Evolutionary conservation across 1,140 invertebrate species (phyloP).

Genomic region (Pseudomyrmex sp.): DNA sequence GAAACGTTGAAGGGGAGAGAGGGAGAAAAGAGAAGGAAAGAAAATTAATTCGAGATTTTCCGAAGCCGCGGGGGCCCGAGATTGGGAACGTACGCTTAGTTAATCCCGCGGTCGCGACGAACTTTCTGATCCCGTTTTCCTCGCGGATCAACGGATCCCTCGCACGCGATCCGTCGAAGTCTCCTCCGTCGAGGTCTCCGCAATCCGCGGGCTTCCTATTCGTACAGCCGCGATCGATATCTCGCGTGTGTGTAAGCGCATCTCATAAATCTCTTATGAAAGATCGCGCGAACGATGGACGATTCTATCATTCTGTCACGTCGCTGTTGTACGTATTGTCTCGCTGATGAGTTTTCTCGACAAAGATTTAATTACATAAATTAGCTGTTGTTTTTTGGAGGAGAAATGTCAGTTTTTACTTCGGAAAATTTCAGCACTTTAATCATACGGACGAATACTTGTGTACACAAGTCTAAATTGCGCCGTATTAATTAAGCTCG

Average conservation of each 20-base stretch:
- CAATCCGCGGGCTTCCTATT: slow-evolving; percentile 45
- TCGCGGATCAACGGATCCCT: slow-evolving; percentile 66
- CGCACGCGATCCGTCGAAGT: slow-evolving; percentile 59
- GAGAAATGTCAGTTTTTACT: too few relatives aligned
- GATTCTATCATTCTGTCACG: neutral
- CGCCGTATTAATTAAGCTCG: neutral
- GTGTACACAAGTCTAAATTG: neutral
- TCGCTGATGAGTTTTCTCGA: too few relatives aligned
- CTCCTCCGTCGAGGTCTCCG: slow-evolving; percentile 71
- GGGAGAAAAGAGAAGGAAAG: slow-evolving; percentile 41
- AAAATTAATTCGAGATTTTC: slow-evolving; percentile 80
- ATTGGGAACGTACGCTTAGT: slow-evolving; percentile 78
- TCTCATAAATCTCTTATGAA: slow-evolving; percentile 11
- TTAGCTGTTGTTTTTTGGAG: too few relatives aligned
- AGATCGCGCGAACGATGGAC: neutral
- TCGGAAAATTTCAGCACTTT: too few relatives aligned
- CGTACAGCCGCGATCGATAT: slow-evolving; percentile 50
- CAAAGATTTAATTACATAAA: too few relatives aligned
- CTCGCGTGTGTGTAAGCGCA: neutral
- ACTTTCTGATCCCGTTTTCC: slow-evolving; percentile 76
- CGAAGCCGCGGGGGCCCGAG: slow-evolving; percentile 71
- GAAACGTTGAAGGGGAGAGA: neutral
- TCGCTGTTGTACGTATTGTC: too few relatives aligned
- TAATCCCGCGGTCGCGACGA: slow-evolving; percentile 75
- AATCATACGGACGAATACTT: too few relatives aligned